These are phyloP conservation scores for Prenolepis imparis DNA, from an alignment of 2,888 invertebrate species.

Conservation along the genomic window DNA sequence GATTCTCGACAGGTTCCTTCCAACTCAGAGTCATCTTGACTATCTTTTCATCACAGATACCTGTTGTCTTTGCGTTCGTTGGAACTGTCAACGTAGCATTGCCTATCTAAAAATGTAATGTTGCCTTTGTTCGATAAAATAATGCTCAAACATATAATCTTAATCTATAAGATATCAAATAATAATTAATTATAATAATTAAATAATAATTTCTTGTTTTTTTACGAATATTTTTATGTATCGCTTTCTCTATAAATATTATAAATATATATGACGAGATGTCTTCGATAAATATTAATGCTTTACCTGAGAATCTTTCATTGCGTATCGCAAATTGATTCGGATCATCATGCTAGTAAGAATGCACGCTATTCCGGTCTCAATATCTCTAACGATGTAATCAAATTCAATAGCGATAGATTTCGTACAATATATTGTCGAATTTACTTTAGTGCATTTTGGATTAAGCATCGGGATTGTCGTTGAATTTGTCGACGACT, in stretches of 20 bases:
- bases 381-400: neutral
- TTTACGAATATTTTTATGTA: neutral
- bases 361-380: neutral
- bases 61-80: rapidly evolving
- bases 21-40: slow-evolving; percentile 48
- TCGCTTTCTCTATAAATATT: neutral
- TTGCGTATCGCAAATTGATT: slow-evolving; percentile 9
- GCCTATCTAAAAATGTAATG: neutral
- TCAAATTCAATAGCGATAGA: neutral
- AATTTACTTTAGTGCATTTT: neutral
- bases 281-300: neutral
- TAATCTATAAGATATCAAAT: neutral
- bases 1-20: neutral
- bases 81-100: neutral
- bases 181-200: too few species aligned
- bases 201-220: neutral
- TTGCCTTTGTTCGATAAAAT: neutral
- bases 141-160: neutral
- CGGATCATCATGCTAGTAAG: slow-evolving; percentile 29
- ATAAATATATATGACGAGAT: neutral
- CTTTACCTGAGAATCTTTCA: neutral
- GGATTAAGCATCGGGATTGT: neutral
- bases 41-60: slow-evolving; percentile 27
- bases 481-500: neutral
- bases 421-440: neutral